A percentile compares a stretch with the other conserved stretches of the same genome.
These are phyloP conservation scores for Butastur rufipennis DNA, from an alignment of 2,113 vertebrate genomes.

Conservation along the genomic window DNA sequence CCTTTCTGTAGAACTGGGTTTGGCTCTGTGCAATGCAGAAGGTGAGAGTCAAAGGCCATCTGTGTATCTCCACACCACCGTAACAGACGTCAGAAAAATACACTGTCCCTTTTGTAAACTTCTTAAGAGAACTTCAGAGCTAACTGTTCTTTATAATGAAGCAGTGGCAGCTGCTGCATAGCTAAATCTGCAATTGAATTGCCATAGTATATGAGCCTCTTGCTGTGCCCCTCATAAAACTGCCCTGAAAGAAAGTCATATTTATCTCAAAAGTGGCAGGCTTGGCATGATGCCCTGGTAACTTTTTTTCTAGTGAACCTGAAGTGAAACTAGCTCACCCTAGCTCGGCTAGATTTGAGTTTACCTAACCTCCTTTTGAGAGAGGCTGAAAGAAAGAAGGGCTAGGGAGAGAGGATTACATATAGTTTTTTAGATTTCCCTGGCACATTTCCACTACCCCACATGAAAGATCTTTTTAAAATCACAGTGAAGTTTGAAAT, in stretches of 20 bases:
- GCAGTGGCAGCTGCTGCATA: conserved; percentile 18
- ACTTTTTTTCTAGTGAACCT: background rate
- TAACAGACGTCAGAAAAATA: conserved; percentile 17
- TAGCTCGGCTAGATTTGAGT: background rate
- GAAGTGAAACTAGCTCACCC: background rate
- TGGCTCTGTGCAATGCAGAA: background rate
- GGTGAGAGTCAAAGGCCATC: conserved; percentile 36
- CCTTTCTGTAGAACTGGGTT: background rate
- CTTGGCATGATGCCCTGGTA: background rate
- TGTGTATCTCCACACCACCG: background rate
- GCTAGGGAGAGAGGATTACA: background rate
- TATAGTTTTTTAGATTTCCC: background rate
- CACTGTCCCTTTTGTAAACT: conserved; percentile 35
- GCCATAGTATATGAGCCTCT: background rate
- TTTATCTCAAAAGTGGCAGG: conserved; percentile 24
- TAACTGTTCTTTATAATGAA: background rate
- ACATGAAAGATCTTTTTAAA: conserved; percentile 30
- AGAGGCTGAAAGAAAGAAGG: background rate
- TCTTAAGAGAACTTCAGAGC: background rate
- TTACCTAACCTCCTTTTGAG: background rate
- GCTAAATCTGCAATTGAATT: conserved; percentile 43
- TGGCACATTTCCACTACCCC: background rate
- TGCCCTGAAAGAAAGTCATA: conserved; percentile 26
- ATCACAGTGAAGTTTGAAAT: conserved; percentile 17
- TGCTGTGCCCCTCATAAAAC: conserved; percentile 16